Conservation (phyloP, 2,888 invertebrate genomes). For the Chrysodeixis includens region DNA sequence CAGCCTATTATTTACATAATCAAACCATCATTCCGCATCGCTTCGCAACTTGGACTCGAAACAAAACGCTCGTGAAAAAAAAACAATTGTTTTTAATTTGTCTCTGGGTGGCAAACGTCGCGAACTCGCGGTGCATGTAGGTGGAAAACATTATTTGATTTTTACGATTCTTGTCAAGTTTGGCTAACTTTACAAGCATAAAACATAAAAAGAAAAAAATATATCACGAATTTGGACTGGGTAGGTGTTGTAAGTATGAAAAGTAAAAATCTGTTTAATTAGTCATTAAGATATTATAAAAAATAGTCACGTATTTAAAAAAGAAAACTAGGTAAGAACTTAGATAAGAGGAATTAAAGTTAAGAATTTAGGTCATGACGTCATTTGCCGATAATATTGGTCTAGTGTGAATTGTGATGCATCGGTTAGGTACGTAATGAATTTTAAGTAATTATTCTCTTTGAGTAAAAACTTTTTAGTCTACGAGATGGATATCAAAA, state of each 20-base stretch:
- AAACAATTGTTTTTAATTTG: conserved; percentile 29
- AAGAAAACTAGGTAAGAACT: neutral
- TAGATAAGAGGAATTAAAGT: too few species aligned
- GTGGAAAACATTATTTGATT: neutral
- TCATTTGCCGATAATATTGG: too few species aligned
- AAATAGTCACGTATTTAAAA: neutral
- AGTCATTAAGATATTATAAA: neutral
- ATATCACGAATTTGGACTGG: too few species aligned
- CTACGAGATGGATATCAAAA: too few species aligned
- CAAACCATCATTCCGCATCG: conserved; percentile 78
- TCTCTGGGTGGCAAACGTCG: conserved; percentile 2
- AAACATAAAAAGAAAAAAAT: neutral
- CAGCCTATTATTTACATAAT: conserved; percentile 74
- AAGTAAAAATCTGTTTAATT: too few species aligned
- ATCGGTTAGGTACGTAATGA: too few species aligned
- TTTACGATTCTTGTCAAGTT: neutral
- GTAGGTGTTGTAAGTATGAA: too few species aligned
- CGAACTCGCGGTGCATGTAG: neutral
- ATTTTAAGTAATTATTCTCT: too few species aligned
- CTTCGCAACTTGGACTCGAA: conserved; percentile 63
- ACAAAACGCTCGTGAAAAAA: conserved; percentile 45
- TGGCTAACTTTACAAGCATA: too few species aligned
- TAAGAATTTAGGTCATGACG: too few species aligned
- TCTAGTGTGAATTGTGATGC: too few species aligned
- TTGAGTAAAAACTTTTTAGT: too few species aligned